Evolutionary conservation across 2,888 invertebrate species (phyloP).

Genomic region (Drosophila neutralis): DNA sequence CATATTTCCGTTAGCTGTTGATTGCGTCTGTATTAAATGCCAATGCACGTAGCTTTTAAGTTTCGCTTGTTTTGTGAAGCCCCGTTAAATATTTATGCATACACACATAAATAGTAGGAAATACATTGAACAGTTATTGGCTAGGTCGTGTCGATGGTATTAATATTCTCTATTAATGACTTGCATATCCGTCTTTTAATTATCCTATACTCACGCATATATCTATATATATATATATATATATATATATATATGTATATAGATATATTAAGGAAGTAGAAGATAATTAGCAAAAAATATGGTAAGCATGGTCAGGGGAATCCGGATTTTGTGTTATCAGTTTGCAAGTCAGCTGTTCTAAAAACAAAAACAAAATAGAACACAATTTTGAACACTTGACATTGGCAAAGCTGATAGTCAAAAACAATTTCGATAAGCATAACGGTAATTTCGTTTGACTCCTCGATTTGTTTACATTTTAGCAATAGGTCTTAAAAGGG

Average conservation of each 20-base stretch:
- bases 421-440: slow-evolving; percentile 12
- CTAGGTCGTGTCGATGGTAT: slow-evolving; percentile 47
- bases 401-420: slow-evolving; percentile 21
- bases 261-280: not conserved
- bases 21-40: slow-evolving; percentile 10
- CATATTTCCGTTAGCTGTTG: slow-evolving; percentile 31
- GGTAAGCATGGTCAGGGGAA: slow-evolving; percentile 8
- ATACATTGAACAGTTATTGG: slow-evolving; percentile 46
- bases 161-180: slow-evolving; percentile 47
- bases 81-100: slow-evolving; percentile 4
- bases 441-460: slow-evolving; percentile 21
- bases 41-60: slow-evolving; percentile 32
- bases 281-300: slow-evolving; percentile 49
- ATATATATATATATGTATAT: not conserved
- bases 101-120: slow-evolving; percentile 24
- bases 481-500: not conserved
- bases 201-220: not conserved
- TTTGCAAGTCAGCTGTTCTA: slow-evolving; percentile 13
- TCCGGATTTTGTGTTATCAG: slow-evolving; percentile 16
- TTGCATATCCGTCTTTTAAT: slow-evolving; percentile 62
- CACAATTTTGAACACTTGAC: slow-evolving; percentile 21
- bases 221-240: not conserved
- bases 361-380: slow-evolving; percentile 16
- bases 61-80: slow-evolving; percentile 12
- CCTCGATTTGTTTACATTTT: slow-evolving; percentile 33